Evolutionary conservation across 2,113 vertebrate genomes (phyloP), one percentile per base, ranked within the genome.

Genomic region (Varanus komodoensis): DNA sequence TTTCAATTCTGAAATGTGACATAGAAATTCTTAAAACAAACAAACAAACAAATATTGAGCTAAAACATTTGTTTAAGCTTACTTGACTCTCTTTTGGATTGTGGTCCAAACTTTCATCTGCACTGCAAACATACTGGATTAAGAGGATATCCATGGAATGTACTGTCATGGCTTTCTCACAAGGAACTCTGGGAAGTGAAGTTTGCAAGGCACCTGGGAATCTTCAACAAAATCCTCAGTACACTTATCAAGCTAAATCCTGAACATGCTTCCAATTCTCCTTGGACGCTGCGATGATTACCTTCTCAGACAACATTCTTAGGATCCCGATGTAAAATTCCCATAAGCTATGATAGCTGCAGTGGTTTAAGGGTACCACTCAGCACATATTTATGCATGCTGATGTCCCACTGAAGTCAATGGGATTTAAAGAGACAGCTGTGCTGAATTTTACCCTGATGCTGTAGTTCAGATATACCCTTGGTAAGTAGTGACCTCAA

Each of bases 401-500:
- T 34, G 4, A 82, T n/a, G 17, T 86, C 68, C 50, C 50, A 74
- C 25, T 86, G 84, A 74, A 73, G 25, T 74, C 21, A 34, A 34
- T 74, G 50, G 32, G 50, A 73, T 82, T 88, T 71, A 57, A 71
- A 3, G 15, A 57, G 75, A 32, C 83, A 86, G 89, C 64, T 86
- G 64, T 38, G 34, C 27, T 50, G 32, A 52, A 34, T 14, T 21
- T 2, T 32, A 54, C 75, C 48, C 50, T 80, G 38, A 27, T 54
- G 17, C 27, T 38, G 17, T 32, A 54, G 50, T 44, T 11, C 50
- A 80, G 75, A 71, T 57, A 86, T 71, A 12, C n/a, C 32, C 80
- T 84, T 87, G 95, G 87, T 95, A 93, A 92, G 38, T 34, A 87
- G 74, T 90, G 79, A 69, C 79, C 87, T 94, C 92, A 84, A 91